Base-by-base conservation (phyloP, 2,797 vertebrate genomes). In the Zenarchopterus dispar region DNA sequence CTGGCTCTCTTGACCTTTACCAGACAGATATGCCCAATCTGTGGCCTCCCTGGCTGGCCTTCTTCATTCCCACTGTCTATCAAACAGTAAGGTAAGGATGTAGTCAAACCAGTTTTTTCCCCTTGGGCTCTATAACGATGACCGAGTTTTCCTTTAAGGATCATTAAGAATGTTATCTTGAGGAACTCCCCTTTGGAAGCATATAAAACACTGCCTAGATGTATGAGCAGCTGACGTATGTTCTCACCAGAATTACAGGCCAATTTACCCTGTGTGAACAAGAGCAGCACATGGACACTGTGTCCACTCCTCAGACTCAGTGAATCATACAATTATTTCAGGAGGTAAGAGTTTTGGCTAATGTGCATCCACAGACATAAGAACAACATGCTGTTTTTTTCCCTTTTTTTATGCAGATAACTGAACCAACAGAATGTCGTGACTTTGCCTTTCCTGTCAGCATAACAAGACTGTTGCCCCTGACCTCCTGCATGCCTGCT, bases 81-180 rank as follows among this genome's bases (percentile, higher is more conserved):
- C 49, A 68, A 28, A 39, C 22, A 8, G 3, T 49, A 59, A 50
- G 72, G 70, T 8, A 59, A 6, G 69, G 54, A 70, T 60, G 61
- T 59, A 33, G 39, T 39, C 43, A 1, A 4, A 58, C 59, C 58
- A 2, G 26, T 48, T 36, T 13, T 69, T 26, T 60, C 43, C 75
- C 62, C 6, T 0, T 36, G 55, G 74, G 62, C 60, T 55, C 45
- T 80, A 76, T 82, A 85, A 89, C 85, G 73, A 87, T 84, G 76
- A 88, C 80, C 75, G 50, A 56, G 55, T 63, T 76, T 86, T 88
- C 72, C 82, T 81, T 46, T 17, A 70, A 80, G 84, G 78, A 80
- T 88, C 84, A 88, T 91, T 91, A 93, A 67, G 69, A 69, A 70
- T 75, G 85, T 88, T 51, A 90, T 88, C 69, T 69, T 57, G 28